A percentile compares a stretch with the other conserved stretches of the same genome.
phyloP scores from a whole-genome alignment of 2,113 vertebrate species.

The Cyprinodon tularosa region DNA sequence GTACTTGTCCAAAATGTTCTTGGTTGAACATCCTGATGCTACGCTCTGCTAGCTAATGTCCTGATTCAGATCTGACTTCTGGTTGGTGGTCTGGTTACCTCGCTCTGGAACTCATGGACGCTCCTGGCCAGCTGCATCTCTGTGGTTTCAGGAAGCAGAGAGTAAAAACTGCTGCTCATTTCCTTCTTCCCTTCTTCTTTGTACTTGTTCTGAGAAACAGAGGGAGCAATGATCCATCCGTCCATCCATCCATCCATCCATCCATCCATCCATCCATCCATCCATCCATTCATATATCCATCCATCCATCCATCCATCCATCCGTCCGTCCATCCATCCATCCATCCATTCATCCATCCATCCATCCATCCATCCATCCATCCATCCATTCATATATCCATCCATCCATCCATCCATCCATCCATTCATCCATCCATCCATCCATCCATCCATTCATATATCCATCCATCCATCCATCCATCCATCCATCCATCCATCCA shows the following conservation, averaged over 20 bases:
- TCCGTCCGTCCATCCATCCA: neutral
- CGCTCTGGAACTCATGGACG: conserved; percentile 63
- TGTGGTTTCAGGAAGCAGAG: conserved; percentile 64
- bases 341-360: too few species aligned
- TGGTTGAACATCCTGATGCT: too few species aligned
- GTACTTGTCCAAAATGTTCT: too few species aligned
- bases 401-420: too few species aligned
- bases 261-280: neutral
- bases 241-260: neutral
- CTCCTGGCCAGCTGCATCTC: conserved; percentile 67
- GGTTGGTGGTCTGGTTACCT: conserved; percentile 22
- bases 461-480: too few species aligned
- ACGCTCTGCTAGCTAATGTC: too few species aligned
- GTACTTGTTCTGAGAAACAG: conserved; percentile 70
- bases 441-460: too few species aligned
- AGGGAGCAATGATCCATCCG: neutral
- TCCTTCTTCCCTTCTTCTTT: conserved; percentile 68
- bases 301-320: neutral
- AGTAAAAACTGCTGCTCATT: conserved; percentile 65
- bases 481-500: too few species aligned
- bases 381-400: too few species aligned
- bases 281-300: neutral
- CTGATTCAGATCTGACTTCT: neutral
- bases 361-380: too few species aligned
- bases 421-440: too few species aligned